Percentiles rank a stretch among this genome's conserved stretches.
Conservation (phyloP, 2,797 vertebrate genomes). For the Paratrypauchen microcephalus region DNA sequence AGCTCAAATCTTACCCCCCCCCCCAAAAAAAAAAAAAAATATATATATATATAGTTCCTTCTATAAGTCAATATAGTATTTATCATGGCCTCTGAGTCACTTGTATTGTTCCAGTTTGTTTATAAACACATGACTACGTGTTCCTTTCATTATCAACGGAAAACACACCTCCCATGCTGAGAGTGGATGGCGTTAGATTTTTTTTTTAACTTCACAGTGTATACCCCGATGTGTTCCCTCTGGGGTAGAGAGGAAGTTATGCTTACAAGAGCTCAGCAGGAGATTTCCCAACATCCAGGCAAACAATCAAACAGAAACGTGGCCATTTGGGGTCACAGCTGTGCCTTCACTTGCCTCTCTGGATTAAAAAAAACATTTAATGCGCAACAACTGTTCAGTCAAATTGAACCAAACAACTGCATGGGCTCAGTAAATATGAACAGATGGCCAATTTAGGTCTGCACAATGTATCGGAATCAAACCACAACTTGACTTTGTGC, state of each 20-base stretch:
- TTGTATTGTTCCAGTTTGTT: not conserved
- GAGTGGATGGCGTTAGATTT: conserved; percentile 1
- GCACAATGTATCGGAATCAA: too few species aligned
- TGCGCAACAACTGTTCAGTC: conserved; percentile 47
- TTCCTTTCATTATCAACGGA: conserved; percentile 2
- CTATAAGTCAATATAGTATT: too few species aligned
- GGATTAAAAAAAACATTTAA: conserved; percentile 35
- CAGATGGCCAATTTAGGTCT: conserved; percentile 38
- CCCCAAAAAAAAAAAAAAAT: too few species aligned
- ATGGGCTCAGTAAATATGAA: conserved; percentile 30
- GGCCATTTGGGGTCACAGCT: conserved; percentile 59
- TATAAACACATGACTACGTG: not conserved
- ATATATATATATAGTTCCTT: too few species aligned
- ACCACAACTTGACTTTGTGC: too few species aligned
- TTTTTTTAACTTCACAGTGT: conserved; percentile 8
- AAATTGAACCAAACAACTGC: conserved; percentile 48
- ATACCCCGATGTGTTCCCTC: conserved; percentile 23
- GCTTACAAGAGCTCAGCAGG: conserved; percentile 43
- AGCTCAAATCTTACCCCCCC: too few species aligned
- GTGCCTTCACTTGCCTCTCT: conserved; percentile 63
- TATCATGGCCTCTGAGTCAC: not conserved
- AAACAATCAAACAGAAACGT: conserved; percentile 19
- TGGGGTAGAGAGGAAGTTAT: conserved; percentile 35
- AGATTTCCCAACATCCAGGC: conserved; percentile 33
- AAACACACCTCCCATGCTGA: not conserved